Conservation (phyloP, 1,140 invertebrate species). For the Latrodectus geometricus region DNA sequence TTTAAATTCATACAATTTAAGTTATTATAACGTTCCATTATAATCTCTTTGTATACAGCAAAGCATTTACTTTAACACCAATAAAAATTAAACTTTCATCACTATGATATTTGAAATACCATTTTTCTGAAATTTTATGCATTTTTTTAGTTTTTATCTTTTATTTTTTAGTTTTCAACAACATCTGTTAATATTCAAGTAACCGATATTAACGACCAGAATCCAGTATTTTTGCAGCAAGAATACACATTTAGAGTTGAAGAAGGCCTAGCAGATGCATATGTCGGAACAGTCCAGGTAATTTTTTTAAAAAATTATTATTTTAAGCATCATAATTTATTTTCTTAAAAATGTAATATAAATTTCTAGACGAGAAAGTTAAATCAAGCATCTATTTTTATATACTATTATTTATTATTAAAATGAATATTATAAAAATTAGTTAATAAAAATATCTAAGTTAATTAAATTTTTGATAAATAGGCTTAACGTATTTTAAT, state of each 20-base stretch:
- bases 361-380: background rate
- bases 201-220: conserved; percentile 89
- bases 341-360: background rate
- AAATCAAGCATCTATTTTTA: background rate
- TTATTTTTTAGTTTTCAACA: conserved; percentile 74
- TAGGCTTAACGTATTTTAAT: background rate
- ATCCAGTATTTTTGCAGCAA: conserved; percentile 78
- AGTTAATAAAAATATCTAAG: background rate
- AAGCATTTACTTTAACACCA: no score
- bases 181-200: conserved; percentile 88
- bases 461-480: background rate
- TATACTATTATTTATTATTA: background rate
- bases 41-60: no score
- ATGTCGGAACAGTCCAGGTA: conserved; percentile 84
- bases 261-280: conserved; percentile 79
- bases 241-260: conserved; percentile 89
- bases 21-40: no score
- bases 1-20: no score
- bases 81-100: no score
- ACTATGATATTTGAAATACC: no score
- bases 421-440: background rate
- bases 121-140: no score
- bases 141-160: no score
- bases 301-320: conserved; percentile 61
- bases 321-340: background rate